phyloP scores from a whole-genome alignment of 2,113 vertebrate genomes.

The Ellobius talpinus region DNA sequence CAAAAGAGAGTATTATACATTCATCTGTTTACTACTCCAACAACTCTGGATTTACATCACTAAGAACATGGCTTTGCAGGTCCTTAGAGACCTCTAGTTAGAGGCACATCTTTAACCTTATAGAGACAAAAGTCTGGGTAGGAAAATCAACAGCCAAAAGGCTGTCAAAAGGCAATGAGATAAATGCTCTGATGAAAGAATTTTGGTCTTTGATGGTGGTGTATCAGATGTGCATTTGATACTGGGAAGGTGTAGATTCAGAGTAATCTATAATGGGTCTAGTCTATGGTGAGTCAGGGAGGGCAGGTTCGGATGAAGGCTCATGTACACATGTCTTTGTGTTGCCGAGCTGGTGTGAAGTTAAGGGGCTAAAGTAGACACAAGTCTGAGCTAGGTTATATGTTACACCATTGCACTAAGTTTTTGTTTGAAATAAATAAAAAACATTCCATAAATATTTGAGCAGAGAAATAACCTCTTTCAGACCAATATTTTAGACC shows the following conservation, averaged over 20 bases:
- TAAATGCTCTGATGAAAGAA: neutral
- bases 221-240: neutral
- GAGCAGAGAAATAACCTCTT: neutral
- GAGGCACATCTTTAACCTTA: slow-evolving; percentile 1
- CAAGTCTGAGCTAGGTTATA: neutral
- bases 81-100: neutral
- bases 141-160: neutral
- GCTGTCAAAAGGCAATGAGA: neutral
- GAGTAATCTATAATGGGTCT: neutral
- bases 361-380: neutral
- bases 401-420: neutral
- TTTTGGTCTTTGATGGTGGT: slow-evolving; percentile 3
- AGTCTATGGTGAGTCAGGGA: neutral
- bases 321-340: neutral
- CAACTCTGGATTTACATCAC: neutral
- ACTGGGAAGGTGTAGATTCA: neutral
- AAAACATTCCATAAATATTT: neutral
- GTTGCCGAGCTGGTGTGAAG: neutral
- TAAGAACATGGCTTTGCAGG: neutral
- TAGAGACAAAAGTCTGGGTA: neutral
- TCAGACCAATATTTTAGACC: neutral
- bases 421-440: slow-evolving; percentile 26
- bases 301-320: neutral
- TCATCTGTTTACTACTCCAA: neutral
- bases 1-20: neutral